phyloP scores from a whole-genome alignment of 2,797 vertebrate genomes.

The Neopelma chrysocephalum region DNA sequence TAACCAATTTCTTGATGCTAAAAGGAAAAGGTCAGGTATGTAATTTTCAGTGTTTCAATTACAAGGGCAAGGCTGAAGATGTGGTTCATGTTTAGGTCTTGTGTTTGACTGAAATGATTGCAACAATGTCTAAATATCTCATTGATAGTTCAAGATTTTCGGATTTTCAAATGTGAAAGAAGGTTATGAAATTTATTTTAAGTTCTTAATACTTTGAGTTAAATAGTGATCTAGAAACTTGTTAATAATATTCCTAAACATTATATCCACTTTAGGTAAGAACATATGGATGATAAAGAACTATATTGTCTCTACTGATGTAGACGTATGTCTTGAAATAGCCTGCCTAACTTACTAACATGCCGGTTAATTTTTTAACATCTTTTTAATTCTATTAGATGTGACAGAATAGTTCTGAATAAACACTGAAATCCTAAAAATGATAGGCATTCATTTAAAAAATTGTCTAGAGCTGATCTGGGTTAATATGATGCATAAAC shows the following conservation, averaged over 20 bases:
- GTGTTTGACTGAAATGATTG: not conserved
- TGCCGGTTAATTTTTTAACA: not conserved
- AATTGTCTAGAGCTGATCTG: not conserved
- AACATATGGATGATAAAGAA: not conserved
- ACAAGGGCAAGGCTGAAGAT: not conserved
- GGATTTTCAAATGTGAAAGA: not conserved
- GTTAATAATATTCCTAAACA: not conserved
- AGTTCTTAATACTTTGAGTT: not conserved
- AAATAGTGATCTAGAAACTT: not conserved
- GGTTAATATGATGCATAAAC: not conserved
- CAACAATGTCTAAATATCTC: not conserved
- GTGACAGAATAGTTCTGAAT: not conserved
- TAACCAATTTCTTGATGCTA: slow-evolving; percentile 88
- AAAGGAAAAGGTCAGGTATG: slow-evolving; percentile 87
- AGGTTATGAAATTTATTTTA: not conserved
- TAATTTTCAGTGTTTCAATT: not conserved
- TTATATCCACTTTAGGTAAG: not conserved
- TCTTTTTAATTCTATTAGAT: not conserved
- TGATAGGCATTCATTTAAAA: not conserved
- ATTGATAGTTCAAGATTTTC: not conserved
- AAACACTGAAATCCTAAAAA: not conserved
- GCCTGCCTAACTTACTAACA: not conserved
- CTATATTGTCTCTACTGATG: not conserved
- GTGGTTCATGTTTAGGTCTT: not conserved
- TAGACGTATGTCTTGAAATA: not conserved